Percentiles rank a stretch among this genome's conserved stretches.
phyloP scores from a whole-genome alignment of 1,140 invertebrate genomes.

The Trichoplusia ni region DNA sequence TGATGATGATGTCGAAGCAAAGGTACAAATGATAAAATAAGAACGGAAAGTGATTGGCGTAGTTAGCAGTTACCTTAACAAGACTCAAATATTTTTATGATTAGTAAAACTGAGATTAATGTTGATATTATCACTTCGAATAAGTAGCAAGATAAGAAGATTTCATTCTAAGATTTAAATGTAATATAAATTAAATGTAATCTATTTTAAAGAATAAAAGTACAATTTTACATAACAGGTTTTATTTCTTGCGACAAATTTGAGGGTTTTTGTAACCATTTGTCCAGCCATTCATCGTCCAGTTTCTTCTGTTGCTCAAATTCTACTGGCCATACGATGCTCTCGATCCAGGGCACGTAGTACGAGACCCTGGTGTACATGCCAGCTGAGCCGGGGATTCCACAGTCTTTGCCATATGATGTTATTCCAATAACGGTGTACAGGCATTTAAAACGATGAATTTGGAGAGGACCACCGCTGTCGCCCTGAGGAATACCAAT shows the following conservation, averaged over 20 bases:
- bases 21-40: slow-evolving; percentile 14
- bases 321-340: slow-evolving; percentile 31
- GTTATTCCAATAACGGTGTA: slow-evolving; percentile 34
- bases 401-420: slow-evolving; percentile 30
- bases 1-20: slow-evolving; percentile 5
- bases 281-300: not conserved
- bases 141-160: too few species aligned
- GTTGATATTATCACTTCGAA: too few species aligned
- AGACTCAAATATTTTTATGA: too few species aligned
- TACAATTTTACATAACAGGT: too few species aligned
- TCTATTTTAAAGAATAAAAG: too few species aligned
- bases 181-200: too few species aligned
- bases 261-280: not conserved
- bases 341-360: slow-evolving; percentile 37
- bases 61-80: too few species aligned
- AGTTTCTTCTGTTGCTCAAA: not conserved
- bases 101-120: too few species aligned
- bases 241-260: too few species aligned
- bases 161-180: too few species aligned
- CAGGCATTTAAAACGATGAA: slow-evolving; percentile 12
- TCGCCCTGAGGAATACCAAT: slow-evolving; percentile 24
- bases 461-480: slow-evolving; percentile 36
- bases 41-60: too few species aligned
- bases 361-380: slow-evolving; percentile 32
- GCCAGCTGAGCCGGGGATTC: not conserved